Evolutionary conservation across 2,113 vertebrate genomes (phyloP).

Genomic region (Noctilio leporinus): DNA sequence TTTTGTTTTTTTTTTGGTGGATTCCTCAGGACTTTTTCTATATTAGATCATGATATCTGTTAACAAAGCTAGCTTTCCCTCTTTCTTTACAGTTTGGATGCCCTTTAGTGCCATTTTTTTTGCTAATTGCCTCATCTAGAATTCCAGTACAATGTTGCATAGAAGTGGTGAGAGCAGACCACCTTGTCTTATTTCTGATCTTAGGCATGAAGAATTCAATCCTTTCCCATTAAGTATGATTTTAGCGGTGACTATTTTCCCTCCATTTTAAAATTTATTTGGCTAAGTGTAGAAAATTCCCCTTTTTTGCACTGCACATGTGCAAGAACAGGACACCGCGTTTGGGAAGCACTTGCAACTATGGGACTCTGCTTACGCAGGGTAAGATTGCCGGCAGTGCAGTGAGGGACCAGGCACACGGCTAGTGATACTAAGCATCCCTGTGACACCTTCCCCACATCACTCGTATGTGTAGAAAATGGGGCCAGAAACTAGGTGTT

Average conservation of each 20-base stretch:
- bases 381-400: neutral
- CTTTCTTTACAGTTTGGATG: neutral
- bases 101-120: neutral
- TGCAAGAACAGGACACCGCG: neutral
- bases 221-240: neutral
- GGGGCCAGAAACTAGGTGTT: neutral
- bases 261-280: neutral
- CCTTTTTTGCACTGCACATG: neutral
- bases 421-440: neutral
- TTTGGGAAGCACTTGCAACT: neutral
- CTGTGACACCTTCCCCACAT: neutral
- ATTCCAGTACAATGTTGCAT: neutral
- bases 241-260: neutral
- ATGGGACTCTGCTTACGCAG: neutral
- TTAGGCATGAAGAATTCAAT: neutral
- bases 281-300: neutral
- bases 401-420: neutral
- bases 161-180: slow-evolving; percentile 3
- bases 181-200: neutral
- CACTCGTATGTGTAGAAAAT: neutral
- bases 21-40: neutral
- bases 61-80: neutral
- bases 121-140: neutral
- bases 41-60: neutral
- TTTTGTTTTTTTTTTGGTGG: neutral